Percentiles rank a stretch among this genome's conserved stretches.
Conservation (phyloP, 2,888 invertebrate species). For the Cephus pygmeus region DNA sequence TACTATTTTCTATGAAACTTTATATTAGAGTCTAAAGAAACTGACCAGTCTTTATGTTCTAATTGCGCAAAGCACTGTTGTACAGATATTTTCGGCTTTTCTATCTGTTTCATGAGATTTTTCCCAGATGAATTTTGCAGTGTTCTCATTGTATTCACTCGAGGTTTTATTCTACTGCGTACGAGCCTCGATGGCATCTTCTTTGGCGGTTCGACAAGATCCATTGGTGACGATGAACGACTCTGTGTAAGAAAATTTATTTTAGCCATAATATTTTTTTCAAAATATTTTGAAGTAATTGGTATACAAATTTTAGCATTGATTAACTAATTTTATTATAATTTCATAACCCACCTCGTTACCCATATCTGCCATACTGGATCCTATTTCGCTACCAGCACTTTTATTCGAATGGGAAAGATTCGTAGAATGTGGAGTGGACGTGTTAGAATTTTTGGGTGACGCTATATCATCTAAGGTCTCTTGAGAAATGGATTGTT, state of each 20-base stretch:
- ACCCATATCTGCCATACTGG: not conserved
- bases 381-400: not conserved
- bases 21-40: not conserved
- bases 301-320: not conserved
- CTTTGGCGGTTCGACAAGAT: slow-evolving; percentile 25
- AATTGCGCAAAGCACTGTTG: slow-evolving; percentile 74
- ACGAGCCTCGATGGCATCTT: slow-evolving; percentile 42
- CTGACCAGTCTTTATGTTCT: slow-evolving; percentile 78
- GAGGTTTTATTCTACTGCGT: slow-evolving; percentile 37
- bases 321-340: not conserved
- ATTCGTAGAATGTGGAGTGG: not conserved
- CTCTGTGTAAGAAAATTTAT: not conserved
- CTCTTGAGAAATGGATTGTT: not conserved
- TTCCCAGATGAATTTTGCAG: slow-evolving; percentile 51
- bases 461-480: not conserved
- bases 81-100: slow-evolving; percentile 75
- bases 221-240: slow-evolving; percentile 8
- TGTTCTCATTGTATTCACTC: slow-evolving; percentile 45
- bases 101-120: slow-evolving; percentile 67
- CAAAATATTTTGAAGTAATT: not conserved
- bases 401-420: not conserved
- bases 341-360: not conserved
- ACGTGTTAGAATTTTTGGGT: not conserved
- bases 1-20: not conserved
- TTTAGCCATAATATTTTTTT: not conserved